Evolutionary conservation across 2,797 vertebrate species (phyloP), one percentile per base, ranked within the genome.

Genomic region (Sebastes reedi): DNA sequence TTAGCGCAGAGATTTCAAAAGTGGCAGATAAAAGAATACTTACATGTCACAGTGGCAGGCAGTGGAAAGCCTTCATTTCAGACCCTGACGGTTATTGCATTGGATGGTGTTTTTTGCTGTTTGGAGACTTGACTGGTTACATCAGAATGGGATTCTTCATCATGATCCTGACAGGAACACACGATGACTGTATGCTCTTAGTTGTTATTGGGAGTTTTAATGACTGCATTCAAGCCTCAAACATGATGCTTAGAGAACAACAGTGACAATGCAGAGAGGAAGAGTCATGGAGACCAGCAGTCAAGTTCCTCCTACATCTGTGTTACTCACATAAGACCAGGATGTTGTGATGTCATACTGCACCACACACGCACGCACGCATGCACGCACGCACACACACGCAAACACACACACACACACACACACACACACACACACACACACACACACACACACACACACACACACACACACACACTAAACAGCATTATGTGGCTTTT

Each of bases 401-500:
- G 24, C 24, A 25, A 2, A 2, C 42, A 46, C 16, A 46, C 42
- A 42, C 39, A 14, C 42, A 46, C 16, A 18, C 42, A 42, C 39
- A 42, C 42, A 46, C 16, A 18, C 42, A 42, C 39, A 16, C 42
- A 46, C 14, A 46, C 42, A 42, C 39, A 42, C 42, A 46, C 14
- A 46, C 42, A 42, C 39, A 42, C 42, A 46, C 16, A 46, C 42
- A 42, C 39, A 42, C 42, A 46, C 16, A 46, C 42, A 42, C 39
- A 16, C 42, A 8, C 16, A 46, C 42, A 42, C 39, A 42, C 66
- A 68, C 55, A 25, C 46, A 46, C 30, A 54, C 36, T 46, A 79
- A 77, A 86, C 72, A 70, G 62, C 29, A 80, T 85, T 65, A 75
- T 67, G 32, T 87, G 46, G 56, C 39, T 77, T 83, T 77, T 83